These are phyloP conservation scores for Antennarius striatus DNA, from an alignment of 2,113 vertebrate species.

Conservation along the genomic window DNA sequence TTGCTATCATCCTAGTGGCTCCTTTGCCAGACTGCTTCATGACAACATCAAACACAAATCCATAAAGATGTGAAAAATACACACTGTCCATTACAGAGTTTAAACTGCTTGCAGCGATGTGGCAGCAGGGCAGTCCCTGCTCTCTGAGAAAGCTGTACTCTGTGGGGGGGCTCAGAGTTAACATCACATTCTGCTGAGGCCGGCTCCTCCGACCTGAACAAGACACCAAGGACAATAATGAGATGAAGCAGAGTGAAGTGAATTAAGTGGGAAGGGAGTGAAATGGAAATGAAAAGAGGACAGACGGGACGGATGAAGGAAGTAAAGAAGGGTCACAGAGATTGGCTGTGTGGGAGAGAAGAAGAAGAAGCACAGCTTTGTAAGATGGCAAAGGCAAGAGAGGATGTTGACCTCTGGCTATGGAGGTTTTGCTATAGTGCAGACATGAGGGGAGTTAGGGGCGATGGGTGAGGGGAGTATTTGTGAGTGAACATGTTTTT, in stretches of 20 bases:
- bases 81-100: constrained; percentile 26
- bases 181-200: constrained; percentile 42
- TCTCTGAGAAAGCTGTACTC: constrained; percentile 29
- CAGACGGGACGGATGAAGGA: background rate
- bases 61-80: constrained; percentile 10
- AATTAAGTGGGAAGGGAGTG: background rate
- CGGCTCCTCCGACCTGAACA: constrained; percentile 43
- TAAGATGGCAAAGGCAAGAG: constrained; percentile 55
- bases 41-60: background rate
- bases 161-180: constrained; percentile 22
- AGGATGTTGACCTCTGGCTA: constrained; percentile 70
- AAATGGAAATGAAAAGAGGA: constrained; percentile 6
- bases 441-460: constrained; percentile 14
- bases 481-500: constrained; percentile 70
- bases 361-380: constrained; percentile 25
- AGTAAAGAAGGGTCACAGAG: constrained; percentile 22
- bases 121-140: constrained; percentile 31
- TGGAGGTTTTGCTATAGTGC: constrained; percentile 51
- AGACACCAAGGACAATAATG: constrained; percentile 31
- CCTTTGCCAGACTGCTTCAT: constrained; percentile 14
- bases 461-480: constrained; percentile 11
- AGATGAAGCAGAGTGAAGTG: constrained; percentile 12
- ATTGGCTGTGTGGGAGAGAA: constrained; percentile 43
- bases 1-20: constrained; percentile 16
- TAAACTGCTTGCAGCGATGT: constrained; percentile 20